phyloP scores from a whole-genome alignment of 2,888 invertebrate species.

The Seira ritae region DNA sequence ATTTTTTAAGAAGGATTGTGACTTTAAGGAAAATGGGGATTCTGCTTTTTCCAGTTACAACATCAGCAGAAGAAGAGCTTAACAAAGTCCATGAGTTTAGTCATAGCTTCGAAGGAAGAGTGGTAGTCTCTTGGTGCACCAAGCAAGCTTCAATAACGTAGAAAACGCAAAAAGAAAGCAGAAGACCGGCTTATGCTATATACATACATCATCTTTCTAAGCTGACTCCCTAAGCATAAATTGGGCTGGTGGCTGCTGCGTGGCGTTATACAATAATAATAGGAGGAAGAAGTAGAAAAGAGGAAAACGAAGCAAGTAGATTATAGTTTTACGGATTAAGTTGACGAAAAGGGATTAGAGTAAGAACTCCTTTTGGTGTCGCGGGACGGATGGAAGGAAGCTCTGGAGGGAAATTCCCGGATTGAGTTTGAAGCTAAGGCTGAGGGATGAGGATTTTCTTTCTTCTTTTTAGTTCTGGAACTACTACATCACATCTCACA shows the following conservation, averaged over 20 bases:
- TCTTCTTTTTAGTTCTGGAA: conserved; percentile 7
- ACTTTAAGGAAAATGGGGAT: conserved; percentile 53
- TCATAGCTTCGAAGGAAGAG: background rate
- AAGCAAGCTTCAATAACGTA: conserved; percentile 8
- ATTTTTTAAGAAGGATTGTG: conserved; percentile 52
- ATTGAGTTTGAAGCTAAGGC: conserved; percentile 70
- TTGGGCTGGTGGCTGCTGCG: background rate
- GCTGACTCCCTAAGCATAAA: background rate
- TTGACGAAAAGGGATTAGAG: conserved; percentile 74
- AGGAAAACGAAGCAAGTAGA: conserved; percentile 70
- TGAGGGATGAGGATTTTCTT: conserved; percentile 71
- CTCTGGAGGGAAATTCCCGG: conserved; percentile 71
- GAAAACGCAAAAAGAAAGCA: conserved; percentile 15
- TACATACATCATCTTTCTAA: conserved; percentile 39
- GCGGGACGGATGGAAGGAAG: conserved; percentile 38
- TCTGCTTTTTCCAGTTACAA: conserved; percentile 32
- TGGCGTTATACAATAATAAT: conserved; percentile 1
- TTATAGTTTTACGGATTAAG: conserved; percentile 74
- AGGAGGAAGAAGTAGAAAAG: conserved; percentile 33
- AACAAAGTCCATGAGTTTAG: conserved; percentile 47
- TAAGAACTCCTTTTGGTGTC: conserved; percentile 70
- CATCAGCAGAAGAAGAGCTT: conserved; percentile 46
- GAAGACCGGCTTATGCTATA: conserved; percentile 52
- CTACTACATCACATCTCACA: conserved; percentile 19
- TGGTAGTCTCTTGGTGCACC: too few species aligned